Evolutionary conservation across 2,888 invertebrate genomes (phyloP), one percentile per base, ranked within the genome.

Genomic region (Ophion ventricosus): DNA sequence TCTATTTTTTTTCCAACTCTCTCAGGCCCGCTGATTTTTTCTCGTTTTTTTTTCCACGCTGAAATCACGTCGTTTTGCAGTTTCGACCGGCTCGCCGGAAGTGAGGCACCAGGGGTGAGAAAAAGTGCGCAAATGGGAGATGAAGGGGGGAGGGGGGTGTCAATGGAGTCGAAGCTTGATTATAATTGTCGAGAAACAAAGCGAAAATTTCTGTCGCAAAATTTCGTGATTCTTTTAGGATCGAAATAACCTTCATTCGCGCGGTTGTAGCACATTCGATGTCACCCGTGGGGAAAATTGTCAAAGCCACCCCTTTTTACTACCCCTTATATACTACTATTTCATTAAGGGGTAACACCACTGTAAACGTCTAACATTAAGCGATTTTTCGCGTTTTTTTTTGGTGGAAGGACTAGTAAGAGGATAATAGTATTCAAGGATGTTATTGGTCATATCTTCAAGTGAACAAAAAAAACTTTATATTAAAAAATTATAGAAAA

Each of bases 171-270:
- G 70, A 20, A 75, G 72, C 66, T 84, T 82, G 70, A 82, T 76
- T 79, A 78, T 81, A 84, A 78, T 74, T 40, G 77, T 81, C 49
- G 69, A n/a, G 11, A 78, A 80, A 77, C 64, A 43, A 67, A 83
- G 49, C 57, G 67, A 69, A 69, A 77, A 78, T 80, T 64, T 25
- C 23, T 26, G 64, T 43, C 77, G 35, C n/a, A 43, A 81, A 78
- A 79, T 54, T 74, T 56, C 35, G 61, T 40, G 29, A 83, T 83
- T 74, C 43, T 56, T 25, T 23, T 11, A n/a, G 7, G n/a, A 43
- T 10, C 20, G n/a, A 67, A 66, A 57, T 57, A 64, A 64, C 76
- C 26, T 57, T 59, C 29, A 61, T 11, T 70, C 66, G 10, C 43
- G n/a, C 2, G 10, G 20, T 54, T 64, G 40, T 26, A 59, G 25